Percentiles rank a stretch among this genome's conserved stretches.
Conservation (phyloP, 2,113 vertebrate species). For the Piliocolobus tephrosceles region DNA sequence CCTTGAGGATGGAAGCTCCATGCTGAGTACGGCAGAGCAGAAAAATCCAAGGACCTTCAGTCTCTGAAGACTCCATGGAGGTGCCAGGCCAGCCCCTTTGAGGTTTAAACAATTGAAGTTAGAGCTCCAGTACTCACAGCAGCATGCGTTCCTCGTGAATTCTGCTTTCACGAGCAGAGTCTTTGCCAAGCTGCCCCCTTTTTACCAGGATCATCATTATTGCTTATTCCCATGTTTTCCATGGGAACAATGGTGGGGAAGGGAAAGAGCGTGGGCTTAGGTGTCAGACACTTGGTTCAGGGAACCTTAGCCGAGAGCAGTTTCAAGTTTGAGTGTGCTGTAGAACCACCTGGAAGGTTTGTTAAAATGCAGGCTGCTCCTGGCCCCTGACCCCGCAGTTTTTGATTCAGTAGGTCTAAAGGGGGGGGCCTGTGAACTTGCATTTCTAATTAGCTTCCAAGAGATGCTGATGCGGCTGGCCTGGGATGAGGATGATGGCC, state of each 20-base stretch:
- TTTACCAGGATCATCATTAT: neutral
- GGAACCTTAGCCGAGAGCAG: neutral
- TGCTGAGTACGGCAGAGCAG: neutral
- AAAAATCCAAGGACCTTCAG: neutral
- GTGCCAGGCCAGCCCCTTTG: neutral
- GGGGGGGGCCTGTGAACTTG: neutral
- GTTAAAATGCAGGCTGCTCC: neutral
- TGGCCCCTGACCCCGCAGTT: accelerated
- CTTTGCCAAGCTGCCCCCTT: neutral
- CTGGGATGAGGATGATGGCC: neutral
- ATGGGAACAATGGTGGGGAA: neutral
- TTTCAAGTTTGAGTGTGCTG: neutral
- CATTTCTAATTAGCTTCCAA: neutral
- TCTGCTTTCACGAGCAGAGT: neutral
- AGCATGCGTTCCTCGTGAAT: neutral
- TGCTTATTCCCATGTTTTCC: neutral
- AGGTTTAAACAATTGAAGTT: neutral
- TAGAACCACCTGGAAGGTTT: neutral
- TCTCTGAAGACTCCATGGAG: neutral
- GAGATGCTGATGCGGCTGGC: neutral
- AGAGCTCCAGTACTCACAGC: neutral
- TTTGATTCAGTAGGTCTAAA: neutral
- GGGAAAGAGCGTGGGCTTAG: neutral
- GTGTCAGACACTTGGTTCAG: neutral
- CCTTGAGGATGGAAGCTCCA: neutral